Evolutionary conservation across 2,113 vertebrate genomes (phyloP), one percentile per base, ranked within the genome.

Genomic region (Corythoichthys intestinalis): DNA sequence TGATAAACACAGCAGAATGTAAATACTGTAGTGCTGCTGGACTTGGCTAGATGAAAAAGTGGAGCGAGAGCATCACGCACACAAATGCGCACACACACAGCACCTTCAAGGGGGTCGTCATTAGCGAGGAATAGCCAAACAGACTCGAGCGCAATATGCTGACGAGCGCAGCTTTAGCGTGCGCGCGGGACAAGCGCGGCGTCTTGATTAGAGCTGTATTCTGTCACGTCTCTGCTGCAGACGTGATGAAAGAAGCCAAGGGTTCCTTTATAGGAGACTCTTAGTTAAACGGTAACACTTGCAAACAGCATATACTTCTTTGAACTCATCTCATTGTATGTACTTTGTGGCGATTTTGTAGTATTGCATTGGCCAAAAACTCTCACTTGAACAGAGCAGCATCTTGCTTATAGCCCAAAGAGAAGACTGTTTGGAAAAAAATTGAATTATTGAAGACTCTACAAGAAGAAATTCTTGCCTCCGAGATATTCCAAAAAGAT

Each of bases 1-100:
- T 82, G 72, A 80, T 54, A 79, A 62, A 66, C 2, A 0, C 37
- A 66, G 11, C 4, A 10, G 66, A 38, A 74, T 28, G 41, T 63
- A 63, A 44, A 63, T 46, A 46, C 20, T 28, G 17, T 47, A 12
- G 60, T 6, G 17, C n/a, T 7, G 39, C 17, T 2, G 3, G 39
- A 4, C 39, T 44, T 12, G 8, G 4, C 34, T 41, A 4, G 37
- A 44, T 46, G 9, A 44, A 67, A 38, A 65, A 20, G 46, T n/a
- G 49, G 53, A 15, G 66, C n/a, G 58, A 4, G 34, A 3, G n/a
- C 48, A 66, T 58, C 61, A 54, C 44, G 46, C 41, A 37, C 56
- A 50, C n/a, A 52, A n/a, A 48, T 10, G 39, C 35, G 56, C 10
- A 37, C 11, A 49, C 59, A 61, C 46, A 39, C 12, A 52, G 13